These are phyloP conservation scores for Gisinianus flammeolus DNA, from an alignment of 2,888 invertebrate genomes.

Conservation along the genomic window DNA sequence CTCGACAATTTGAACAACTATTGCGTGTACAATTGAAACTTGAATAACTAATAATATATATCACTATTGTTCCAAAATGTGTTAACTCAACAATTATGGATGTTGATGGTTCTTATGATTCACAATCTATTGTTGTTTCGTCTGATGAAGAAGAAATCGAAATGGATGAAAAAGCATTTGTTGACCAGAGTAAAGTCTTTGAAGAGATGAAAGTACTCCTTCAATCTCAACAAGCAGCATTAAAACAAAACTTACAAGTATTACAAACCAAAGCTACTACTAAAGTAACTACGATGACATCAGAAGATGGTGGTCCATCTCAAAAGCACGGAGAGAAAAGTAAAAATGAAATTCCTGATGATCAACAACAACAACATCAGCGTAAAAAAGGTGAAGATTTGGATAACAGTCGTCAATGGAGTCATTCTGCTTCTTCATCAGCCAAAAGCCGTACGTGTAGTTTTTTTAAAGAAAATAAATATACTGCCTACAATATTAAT, in stretches of 20 bases:
- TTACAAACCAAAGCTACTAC: conserved; percentile 49
- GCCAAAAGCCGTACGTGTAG: conserved; percentile 36
- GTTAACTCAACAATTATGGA: conserved; percentile 10
- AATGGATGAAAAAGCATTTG: conserved; percentile 43
- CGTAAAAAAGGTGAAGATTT: background rate
- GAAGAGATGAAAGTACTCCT: conserved; percentile 57
- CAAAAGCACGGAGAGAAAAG: background rate
- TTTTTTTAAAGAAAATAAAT: conserved; percentile 8
- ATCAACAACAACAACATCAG: no score
- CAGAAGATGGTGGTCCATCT: background rate
- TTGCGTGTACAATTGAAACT: background rate
- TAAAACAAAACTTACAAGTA: conserved; percentile 55
- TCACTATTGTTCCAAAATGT: background rate
- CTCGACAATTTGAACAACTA: background rate
- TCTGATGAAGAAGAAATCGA: conserved; percentile 22
- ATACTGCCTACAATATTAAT: conserved; percentile 6
- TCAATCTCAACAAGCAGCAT: conserved; percentile 52
- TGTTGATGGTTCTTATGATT: background rate
- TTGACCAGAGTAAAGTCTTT: conserved; percentile 56
- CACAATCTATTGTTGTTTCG: background rate
- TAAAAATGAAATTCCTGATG: background rate
- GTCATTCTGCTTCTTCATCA: conserved; percentile 12
- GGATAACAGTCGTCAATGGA: conserved; percentile 23
- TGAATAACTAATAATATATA: background rate
- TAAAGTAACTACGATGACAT: background rate